Evolutionary conservation across 2,888 invertebrate genomes (phyloP), one percentile per base, ranked within the genome.

Genomic region (Taenaris catops): DNA sequence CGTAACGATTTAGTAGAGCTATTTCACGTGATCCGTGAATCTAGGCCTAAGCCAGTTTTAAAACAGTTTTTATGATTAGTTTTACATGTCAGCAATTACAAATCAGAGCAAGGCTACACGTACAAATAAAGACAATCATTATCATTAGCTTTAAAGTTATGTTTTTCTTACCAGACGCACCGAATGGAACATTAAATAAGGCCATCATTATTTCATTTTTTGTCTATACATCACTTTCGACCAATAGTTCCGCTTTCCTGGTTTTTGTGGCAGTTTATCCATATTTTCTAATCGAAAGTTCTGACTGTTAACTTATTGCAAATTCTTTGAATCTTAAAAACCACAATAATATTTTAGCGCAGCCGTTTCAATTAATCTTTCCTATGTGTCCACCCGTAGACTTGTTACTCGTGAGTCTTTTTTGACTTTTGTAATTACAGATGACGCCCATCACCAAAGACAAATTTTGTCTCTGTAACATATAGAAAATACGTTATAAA

Each of bases 181-280:
- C 24, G 36, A 29, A 37, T 17, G 36, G 43, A 34, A 43, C 39
- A 40, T 36, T 34, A 29, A 40, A 26, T 33, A 36, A 29, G 25
- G 23, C 25, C 29, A 25, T 36, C 25, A 23, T 36, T 39, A 34
- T 25, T 39, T 33, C 16, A 16, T 26, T 35, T 34, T 35, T 37
- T 38, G 25, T 35, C 35, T 35, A 29, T 35, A 31, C 34, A 32
- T 38, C 28, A 51, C 50, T 57, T 49, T 50, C 50, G 49, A 52
- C 58, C 49, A 51, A 58, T 58, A 58, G 72, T 70, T 70, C 67
- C 74, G 70, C 73, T 74, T 73, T 73, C 63, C 61, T 68, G 56
- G 55, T 53, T 59, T 55, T 38, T 24, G 26, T 38, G 53, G 58
- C 50, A 53, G 54, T 55, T 55, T 57, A 26, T 20, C n/a, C n/a